Conservation (phyloP, 2,888 invertebrate species). For the Slavum lentiscoides region DNA sequence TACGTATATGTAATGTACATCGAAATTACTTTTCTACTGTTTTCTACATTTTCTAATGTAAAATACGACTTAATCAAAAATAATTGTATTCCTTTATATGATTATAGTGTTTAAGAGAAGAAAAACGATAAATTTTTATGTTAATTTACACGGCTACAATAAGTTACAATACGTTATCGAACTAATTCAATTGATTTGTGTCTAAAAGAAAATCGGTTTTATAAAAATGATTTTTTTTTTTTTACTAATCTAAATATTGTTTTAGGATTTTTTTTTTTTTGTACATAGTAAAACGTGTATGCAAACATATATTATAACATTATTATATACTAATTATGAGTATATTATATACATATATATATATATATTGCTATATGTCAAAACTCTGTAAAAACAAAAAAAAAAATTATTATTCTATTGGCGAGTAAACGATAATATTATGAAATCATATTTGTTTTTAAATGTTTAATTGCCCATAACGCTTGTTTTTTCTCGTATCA, state of each 20-base stretch:
- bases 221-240: background rate
- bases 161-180: background rate
- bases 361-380: constrained; percentile 12
- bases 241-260: background rate
- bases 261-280: background rate
- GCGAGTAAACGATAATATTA: background rate
- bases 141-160: constrained; percentile 4
- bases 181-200: constrained; percentile 25
- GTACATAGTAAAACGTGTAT: constrained; percentile 5
- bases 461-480: background rate
- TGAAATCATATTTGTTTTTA: background rate
- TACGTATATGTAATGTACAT: background rate
- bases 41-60: constrained; percentile 37
- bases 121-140: background rate
- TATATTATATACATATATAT: constrained; percentile 14
- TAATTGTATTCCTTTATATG: background rate
- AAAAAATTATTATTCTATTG: constrained; percentile 19
- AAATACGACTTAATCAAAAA: constrained; percentile 13
- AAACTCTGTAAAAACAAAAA: constrained; percentile 40
- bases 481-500: no score
- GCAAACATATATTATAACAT: background rate
- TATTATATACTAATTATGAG: constrained; percentile 21
- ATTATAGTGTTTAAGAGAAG: background rate
- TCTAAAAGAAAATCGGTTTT: background rate
- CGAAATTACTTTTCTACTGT: constrained; percentile 34